phyloP scores from a whole-genome alignment of 2,113 vertebrate genomes.

The Tauraco erythrolophus region DNA sequence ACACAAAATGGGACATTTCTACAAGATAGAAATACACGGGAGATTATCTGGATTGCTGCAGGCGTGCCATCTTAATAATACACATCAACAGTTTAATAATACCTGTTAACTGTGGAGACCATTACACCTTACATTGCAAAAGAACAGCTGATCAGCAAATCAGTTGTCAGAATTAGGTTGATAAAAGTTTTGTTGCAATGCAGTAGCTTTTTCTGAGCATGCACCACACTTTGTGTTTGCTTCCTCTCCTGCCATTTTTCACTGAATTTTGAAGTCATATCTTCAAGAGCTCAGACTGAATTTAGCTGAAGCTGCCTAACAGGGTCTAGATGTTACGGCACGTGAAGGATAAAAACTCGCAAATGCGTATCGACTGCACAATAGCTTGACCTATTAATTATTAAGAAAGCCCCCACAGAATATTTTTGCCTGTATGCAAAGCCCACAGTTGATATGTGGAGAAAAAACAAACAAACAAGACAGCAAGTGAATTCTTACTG shows the following conservation, averaged over 20 bases:
- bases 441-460: accelerated
- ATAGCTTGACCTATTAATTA: background rate
- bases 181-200: background rate
- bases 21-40: background rate
- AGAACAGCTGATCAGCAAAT: background rate
- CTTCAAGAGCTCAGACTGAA: background rate
- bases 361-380: background rate
- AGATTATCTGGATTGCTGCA: background rate
- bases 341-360: background rate
- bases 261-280: background rate
- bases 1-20: conserved; percentile 98
- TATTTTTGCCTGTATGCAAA: background rate
- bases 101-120: background rate
- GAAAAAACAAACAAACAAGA: background rate
- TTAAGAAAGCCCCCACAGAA: background rate
- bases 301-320: background rate
- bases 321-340: background rate
- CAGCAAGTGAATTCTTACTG: conserved; percentile 79
- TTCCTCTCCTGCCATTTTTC: background rate
- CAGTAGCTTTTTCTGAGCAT: background rate
- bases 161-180: background rate
- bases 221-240: background rate
- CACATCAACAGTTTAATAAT: background rate
- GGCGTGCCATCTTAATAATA: accelerated
- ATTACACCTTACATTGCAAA: background rate